phyloP scores from a whole-genome alignment of 2,888 invertebrate species.

The Melanostoma mellinum region DNA sequence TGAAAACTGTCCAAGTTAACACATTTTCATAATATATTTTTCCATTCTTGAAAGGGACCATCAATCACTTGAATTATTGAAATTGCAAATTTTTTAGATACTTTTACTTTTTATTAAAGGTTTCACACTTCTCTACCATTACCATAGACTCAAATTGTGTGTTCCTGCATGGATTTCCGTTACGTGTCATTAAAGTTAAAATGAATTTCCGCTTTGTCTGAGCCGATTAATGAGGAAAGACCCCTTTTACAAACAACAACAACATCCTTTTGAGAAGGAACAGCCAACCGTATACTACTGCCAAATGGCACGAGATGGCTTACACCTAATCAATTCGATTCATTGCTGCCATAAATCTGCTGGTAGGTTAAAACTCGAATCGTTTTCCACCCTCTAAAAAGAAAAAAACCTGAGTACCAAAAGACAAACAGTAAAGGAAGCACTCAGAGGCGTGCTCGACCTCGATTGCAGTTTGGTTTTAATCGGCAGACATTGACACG shows the following conservation, averaged over 20 bases:
- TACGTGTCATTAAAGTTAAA: constrained; percentile 16
- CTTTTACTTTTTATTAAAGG: too few relatives aligned
- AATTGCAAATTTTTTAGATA: too few relatives aligned
- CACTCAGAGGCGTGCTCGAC: constrained; percentile 26
- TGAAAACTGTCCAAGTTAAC: too few relatives aligned
- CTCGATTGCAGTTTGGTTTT: constrained; percentile 17
- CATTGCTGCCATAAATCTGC: constrained; percentile 38
- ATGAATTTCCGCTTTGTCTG: constrained; percentile 1
- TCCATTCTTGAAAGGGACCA: too few relatives aligned
- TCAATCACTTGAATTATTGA: too few relatives aligned
- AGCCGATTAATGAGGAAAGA: constrained; percentile 1
- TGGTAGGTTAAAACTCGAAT: constrained; percentile 23
- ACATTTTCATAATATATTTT: too few relatives aligned
- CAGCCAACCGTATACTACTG: neutral
- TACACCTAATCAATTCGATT: constrained; percentile 23
- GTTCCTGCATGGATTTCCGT: constrained; percentile 11
- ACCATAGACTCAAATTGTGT: neutral
- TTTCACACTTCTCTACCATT: neutral
- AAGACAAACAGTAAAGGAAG: neutral
- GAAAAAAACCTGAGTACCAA: neutral
- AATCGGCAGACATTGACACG: constrained; percentile 26
- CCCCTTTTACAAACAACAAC: neutral
- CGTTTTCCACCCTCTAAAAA: neutral
- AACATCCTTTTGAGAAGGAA: neutral
- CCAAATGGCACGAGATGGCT: constrained; percentile 15